These are phyloP conservation scores for Tretioscincus oriximinensis DNA, from an alignment of 2,113 vertebrate species.

Conservation along the genomic window DNA sequence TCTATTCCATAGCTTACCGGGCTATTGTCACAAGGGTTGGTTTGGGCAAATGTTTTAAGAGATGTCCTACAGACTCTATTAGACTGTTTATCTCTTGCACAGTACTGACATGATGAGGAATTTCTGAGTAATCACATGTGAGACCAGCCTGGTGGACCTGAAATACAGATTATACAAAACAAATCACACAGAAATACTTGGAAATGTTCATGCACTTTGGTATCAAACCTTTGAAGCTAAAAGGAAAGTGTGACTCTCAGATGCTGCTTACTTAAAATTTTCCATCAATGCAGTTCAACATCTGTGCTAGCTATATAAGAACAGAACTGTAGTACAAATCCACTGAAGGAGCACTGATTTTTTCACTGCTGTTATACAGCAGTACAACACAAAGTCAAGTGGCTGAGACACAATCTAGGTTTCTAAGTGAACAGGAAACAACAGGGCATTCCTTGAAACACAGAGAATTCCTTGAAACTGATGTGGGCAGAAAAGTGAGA, in stretches of 20 bases:
- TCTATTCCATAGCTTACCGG: slow-evolving; percentile 72
- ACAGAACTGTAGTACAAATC: too few species aligned
- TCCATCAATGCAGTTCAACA: too few species aligned
- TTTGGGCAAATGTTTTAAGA: slow-evolving; percentile 81
- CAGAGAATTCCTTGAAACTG: too few species aligned
- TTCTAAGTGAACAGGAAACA: too few species aligned
- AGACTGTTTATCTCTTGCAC: slow-evolving; percentile 84
- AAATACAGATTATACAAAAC: slow-evolving; percentile 2
- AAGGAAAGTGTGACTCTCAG: not conserved
- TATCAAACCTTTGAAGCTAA: not conserved
- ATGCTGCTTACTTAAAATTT: too few species aligned
- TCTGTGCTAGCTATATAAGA: too few species aligned
- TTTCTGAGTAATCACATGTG: slow-evolving; percentile 91
- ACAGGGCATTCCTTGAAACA: too few species aligned
- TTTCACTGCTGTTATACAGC: too few species aligned
- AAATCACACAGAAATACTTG: not conserved
- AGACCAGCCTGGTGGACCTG: slow-evolving; percentile 96
- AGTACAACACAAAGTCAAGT: not conserved
- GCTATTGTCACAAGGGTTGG: slow-evolving; percentile 91
- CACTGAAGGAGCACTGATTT: too few species aligned
- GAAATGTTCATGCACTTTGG: not conserved
- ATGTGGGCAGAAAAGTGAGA: too few species aligned
- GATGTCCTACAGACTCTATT: slow-evolving; percentile 70
- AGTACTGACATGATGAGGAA: slow-evolving; percentile 92
- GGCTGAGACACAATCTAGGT: too few species aligned